phyloP scores from a whole-genome alignment of 2,888 invertebrate genomes.

The Chloroclysta siterata region DNA sequence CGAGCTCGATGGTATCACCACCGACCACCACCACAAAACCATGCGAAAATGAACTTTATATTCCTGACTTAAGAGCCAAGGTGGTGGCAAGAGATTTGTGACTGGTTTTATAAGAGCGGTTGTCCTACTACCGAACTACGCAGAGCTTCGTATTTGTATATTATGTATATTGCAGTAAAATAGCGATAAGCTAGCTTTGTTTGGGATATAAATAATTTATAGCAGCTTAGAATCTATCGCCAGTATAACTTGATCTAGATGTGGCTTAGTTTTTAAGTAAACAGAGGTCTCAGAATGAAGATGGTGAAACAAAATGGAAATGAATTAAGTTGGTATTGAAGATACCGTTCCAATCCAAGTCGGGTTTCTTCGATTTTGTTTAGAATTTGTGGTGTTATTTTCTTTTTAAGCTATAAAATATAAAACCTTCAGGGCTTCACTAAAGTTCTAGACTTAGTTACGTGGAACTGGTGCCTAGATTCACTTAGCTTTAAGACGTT shows the following conservation, averaged over 20 bases:
- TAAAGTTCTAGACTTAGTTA: no score
- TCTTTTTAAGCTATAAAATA: no score
- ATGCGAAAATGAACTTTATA: conserved; percentile 40
- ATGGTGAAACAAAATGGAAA: conserved; percentile 23
- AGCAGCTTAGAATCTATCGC: conserved; percentile 36
- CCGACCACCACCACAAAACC: conserved; percentile 22
- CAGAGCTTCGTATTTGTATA: conserved; percentile 49
- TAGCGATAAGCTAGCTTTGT: conserved; percentile 51
- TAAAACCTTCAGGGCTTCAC: no score
- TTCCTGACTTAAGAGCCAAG: conserved; percentile 18
- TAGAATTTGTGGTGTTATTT: neutral
- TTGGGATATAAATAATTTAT: conserved; percentile 49
- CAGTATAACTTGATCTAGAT: conserved; percentile 30
- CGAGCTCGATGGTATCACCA: conserved; percentile 38
- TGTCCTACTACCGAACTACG: conserved; percentile 67
- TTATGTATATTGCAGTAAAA: conserved; percentile 45
- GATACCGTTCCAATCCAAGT: neutral
- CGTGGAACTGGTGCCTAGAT: no score
- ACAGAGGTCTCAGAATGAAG: conserved; percentile 19
- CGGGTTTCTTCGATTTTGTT: neutral
- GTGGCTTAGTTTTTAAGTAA: neutral
- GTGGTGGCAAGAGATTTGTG: conserved; percentile 48
- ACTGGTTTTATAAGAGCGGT: conserved; percentile 58
- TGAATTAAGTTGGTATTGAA: neutral
- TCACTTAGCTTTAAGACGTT: no score